phyloP scores from a whole-genome alignment of 2,113 vertebrate genomes.

The Rallus limicola region DNA sequence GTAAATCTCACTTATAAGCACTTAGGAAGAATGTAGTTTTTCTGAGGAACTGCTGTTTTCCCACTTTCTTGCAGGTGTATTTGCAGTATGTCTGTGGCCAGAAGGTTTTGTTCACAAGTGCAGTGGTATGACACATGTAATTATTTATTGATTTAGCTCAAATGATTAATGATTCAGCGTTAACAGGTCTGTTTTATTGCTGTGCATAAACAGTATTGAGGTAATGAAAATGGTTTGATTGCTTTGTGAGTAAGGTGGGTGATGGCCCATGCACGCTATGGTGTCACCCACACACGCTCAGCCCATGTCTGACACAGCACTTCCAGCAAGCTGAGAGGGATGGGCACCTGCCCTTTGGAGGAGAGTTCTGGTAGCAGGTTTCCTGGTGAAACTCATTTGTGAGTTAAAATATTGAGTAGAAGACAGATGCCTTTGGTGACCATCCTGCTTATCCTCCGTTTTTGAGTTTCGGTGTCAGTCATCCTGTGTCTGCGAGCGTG shows the following conservation, averaged over 20 bases:
- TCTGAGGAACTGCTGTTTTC: not conserved
- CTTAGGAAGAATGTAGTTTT: not conserved
- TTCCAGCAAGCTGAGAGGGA: fast-evolving
- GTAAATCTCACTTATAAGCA: not conserved
- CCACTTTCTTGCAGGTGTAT: not conserved
- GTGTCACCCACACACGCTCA: too few species aligned
- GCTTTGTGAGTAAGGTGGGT: not conserved
- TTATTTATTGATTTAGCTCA: slow-evolving; percentile 70
- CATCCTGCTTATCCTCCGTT: not conserved
- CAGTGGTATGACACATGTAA: slow-evolving; percentile 29
- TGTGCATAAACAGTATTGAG: not conserved
- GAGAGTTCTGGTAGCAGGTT: not conserved
- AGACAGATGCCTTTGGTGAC: not conserved
- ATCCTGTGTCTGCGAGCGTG: not conserved
- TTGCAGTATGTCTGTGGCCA: not conserved
- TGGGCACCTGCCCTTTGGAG: fast-evolving
- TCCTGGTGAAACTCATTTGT: not conserved
- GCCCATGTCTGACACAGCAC: fast-evolving
- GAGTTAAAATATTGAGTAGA: not conserved
- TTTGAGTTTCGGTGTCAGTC: not conserved
- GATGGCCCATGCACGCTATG: not conserved
- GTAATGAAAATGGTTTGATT: slow-evolving; percentile 16
- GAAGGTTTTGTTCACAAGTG: not conserved
- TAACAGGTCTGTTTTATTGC: not conserved
- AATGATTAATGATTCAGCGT: slow-evolving; percentile 34